A percentile compares a stretch with the other conserved stretches of the same genome.
phyloP scores from a whole-genome alignment of 2,113 vertebrate genomes.

The Arizona elegans region DNA sequence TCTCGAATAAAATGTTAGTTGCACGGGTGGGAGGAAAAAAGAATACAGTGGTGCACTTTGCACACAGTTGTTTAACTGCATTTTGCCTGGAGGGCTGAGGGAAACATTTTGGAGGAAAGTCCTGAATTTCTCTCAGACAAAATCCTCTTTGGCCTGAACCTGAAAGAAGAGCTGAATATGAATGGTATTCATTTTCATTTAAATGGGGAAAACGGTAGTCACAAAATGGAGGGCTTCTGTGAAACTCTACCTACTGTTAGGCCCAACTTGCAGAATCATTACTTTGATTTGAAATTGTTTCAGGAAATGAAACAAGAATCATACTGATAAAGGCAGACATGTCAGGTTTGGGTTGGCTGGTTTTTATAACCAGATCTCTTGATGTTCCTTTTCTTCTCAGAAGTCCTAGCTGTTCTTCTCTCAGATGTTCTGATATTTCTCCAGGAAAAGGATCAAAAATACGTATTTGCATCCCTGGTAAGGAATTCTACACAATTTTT shows the following conservation, averaged over 20 bases:
- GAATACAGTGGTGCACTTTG: not conserved
- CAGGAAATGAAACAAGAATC: not conserved
- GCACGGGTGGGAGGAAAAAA: not conserved
- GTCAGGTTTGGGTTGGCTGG: not conserved
- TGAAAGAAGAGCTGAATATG: not conserved
- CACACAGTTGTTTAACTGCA: rapidly evolving
- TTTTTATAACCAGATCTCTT: not conserved
- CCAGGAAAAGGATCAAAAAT: slow-evolving; percentile 98
- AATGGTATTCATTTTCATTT: not conserved
- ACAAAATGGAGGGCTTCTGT: not conserved
- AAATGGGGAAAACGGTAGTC: not conserved
- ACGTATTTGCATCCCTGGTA: slow-evolving; percentile 92
- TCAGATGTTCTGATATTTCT: slow-evolving; percentile 90
- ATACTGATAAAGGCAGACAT: not conserved
- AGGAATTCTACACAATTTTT: slow-evolving; percentile 41
- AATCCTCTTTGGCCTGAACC: not conserved
- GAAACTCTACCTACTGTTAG: not conserved
- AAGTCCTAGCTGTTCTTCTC: slow-evolving; percentile 89
- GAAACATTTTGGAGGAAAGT: slow-evolving; percentile 24
- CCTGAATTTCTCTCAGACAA: not conserved
- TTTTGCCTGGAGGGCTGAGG: slow-evolving; percentile 33
- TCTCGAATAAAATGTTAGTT: not conserved
- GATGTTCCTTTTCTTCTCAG: slow-evolving; percentile 62
- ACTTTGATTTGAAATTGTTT: not conserved
- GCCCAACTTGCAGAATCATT: not conserved